Evolutionary conservation across 2,113 vertebrate species (phyloP), one percentile per base, ranked within the genome.

Genomic region (Ovibos moschatus): DNA sequence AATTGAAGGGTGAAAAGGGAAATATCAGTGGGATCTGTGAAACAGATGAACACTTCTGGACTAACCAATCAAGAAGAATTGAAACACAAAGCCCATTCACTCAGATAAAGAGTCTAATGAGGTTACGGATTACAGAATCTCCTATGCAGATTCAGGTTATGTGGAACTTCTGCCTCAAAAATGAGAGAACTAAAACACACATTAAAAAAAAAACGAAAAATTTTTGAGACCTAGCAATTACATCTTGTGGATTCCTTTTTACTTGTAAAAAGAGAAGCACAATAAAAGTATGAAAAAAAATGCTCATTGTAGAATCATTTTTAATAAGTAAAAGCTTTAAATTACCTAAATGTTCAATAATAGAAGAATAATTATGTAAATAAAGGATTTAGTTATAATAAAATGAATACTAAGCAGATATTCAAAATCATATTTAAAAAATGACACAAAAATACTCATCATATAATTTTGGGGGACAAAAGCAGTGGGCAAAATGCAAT

Each of bases 401-500:
- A 86, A 93, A 55, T 33, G 2, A 43, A 79, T 83, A 50, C 50
- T 58, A 89, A 83, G 7, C 36, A 95, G 36, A 79, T 85, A 62
- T 53, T 97, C 30, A 96, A 96, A 96, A 90, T 51, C 74, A 87
- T 84, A 3, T 43, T 79, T 93, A 79, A 95, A 84, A 84, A 88
- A 89, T 93, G 74, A 67, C 36, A 85, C 40, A 90, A 33, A 91
- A 83, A 94, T 55, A 53, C 2, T 86, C 43, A 78, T 50, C 19
- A 55, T 79, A n/a, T 36, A 79, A 95, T 89, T 95, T 84, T 57
- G 55, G 43, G 8, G 2, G n/a, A 89, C 33, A 79, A 92, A 76
- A 85, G 27, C 6, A 64, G 16, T 45, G 50, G 85, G 23, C 7
- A 53, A 94, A 84, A 86, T 57, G 6, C 5, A 62, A 79, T 94